These are phyloP conservation scores for Ammodytes dubius DNA, from an alignment of 2,113 vertebrate species.

Conservation along the genomic window DNA sequence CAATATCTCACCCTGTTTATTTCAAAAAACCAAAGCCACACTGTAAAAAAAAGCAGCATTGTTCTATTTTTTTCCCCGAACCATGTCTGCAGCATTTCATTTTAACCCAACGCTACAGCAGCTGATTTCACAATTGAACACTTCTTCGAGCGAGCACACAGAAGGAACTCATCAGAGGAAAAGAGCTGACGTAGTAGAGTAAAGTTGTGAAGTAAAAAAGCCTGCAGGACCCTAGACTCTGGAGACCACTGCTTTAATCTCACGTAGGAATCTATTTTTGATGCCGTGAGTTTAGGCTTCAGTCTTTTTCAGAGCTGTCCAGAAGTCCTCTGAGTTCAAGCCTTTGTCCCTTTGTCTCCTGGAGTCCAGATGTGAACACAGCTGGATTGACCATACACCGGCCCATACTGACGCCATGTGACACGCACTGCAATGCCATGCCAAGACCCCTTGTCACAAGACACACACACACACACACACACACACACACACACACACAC, in stretches of 20 bases:
- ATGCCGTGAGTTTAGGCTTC: background rate
- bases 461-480: slow-evolving; percentile 24
- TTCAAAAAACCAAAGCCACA: background rate
- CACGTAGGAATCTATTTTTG: slow-evolving; percentile 31
- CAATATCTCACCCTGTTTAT: background rate
- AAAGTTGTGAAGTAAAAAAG: slow-evolving; percentile 2
- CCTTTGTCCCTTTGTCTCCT: slow-evolving; percentile 39
- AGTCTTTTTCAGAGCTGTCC: slow-evolving; percentile 12
- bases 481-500: slow-evolving; percentile 24
- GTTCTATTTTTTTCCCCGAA: background rate
- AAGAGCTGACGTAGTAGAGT: background rate
- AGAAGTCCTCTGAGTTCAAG: slow-evolving; percentile 49
- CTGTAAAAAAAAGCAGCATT: background rate
- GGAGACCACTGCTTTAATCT: slow-evolving; percentile 7
- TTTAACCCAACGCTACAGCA: slow-evolving; percentile 15
- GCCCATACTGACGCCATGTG: slow-evolving; percentile 53
- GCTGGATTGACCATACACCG: slow-evolving; percentile 64
- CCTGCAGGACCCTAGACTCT: slow-evolving; percentile 31
- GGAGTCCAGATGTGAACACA: slow-evolving; percentile 76
- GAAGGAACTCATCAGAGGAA: slow-evolving; percentile 17
- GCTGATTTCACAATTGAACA: slow-evolving; percentile 19
- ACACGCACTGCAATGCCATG: slow-evolving; percentile 52
- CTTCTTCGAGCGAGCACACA: background rate
- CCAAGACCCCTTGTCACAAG: slow-evolving; percentile 59
- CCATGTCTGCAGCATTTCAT: slow-evolving; percentile 9